A percentile compares a stretch with the other conserved stretches of the same genome.
Conservation (phyloP, 2,797 vertebrate species). For the Enteromius afrohamiltoni region DNA sequence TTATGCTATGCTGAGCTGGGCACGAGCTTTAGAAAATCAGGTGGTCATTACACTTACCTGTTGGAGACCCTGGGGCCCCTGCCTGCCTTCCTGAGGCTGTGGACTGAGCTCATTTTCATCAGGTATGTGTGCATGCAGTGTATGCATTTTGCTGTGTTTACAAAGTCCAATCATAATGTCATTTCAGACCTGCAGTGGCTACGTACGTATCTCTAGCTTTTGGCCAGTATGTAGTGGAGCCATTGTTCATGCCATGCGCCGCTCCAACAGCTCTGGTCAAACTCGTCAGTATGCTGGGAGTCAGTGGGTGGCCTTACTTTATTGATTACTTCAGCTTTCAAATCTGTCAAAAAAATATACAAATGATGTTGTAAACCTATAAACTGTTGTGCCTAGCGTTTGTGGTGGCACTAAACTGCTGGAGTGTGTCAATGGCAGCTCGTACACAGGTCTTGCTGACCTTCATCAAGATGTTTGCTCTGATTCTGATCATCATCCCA, state of each 20-base stretch:
- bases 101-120: constrained; percentile 85
- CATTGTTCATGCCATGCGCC: constrained; percentile 82
- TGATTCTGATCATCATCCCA: constrained; percentile 81
- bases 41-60: constrained; percentile 79
- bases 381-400: constrained; percentile 67
- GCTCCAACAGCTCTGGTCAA: constrained; percentile 78
- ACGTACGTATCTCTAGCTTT: constrained; percentile 85
- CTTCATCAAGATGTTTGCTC: constrained; percentile 77
- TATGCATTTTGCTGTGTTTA: neutral
- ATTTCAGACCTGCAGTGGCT: constrained; percentile 80
- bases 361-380: neutral
- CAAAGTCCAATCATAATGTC: neutral
- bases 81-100: constrained; percentile 86
- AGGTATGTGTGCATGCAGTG: constrained; percentile 65
- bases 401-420: constrained; percentile 81
- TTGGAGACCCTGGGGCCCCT: constrained; percentile 84
- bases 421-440: constrained; percentile 79
- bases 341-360: neutral
- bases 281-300: constrained; percentile 79
- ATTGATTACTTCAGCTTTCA: neutral
- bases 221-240: constrained; percentile 86
- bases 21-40: constrained; percentile 83
- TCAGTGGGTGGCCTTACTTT: constrained; percentile 78
- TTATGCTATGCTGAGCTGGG: constrained; percentile 81
- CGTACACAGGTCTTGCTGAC: constrained; percentile 78